Conservation (phyloP, 2,797 vertebrate species). For the Petrocephalus sullivani region DNA sequence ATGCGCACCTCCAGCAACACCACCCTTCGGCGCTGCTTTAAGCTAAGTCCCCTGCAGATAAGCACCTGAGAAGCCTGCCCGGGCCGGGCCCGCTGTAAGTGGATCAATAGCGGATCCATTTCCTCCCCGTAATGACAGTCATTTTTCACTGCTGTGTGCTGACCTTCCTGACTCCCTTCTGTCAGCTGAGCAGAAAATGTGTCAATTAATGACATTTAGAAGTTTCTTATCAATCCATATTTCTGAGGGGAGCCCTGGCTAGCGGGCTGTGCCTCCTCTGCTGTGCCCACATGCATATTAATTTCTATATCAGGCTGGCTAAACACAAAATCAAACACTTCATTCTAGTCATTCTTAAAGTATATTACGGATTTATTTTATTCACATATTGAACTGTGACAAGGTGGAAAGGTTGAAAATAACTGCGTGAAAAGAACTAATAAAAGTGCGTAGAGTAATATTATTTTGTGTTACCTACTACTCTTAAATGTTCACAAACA, state of each 20-base stretch:
- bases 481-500: background rate
- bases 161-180: conserved; percentile 67
- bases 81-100: conserved; percentile 45
- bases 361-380: background rate
- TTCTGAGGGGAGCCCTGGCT: conserved; percentile 44
- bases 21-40: background rate
- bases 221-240: conserved; percentile 71
- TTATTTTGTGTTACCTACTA: background rate
- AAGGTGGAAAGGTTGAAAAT: background rate
- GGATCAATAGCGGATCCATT: conserved; percentile 68
- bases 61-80: conserved; percentile 31
- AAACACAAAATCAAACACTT: conserved; percentile 54
- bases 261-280: background rate
- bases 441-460: background rate
- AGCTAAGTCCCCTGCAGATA: background rate
- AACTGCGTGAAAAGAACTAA: background rate
- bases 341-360: conserved; percentile 46
- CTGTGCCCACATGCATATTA: conserved; percentile 34
- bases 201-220: conserved; percentile 77
- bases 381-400: background rate
- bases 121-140: conserved; percentile 64
- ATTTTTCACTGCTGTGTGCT: conserved; percentile 66
- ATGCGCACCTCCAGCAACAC: background rate
- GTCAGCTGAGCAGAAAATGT: conserved; percentile 66
- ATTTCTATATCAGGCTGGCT: conserved; percentile 51